Conservation (phyloP, 2,888 invertebrate genomes). For the Mythimna lalbum region DNA sequence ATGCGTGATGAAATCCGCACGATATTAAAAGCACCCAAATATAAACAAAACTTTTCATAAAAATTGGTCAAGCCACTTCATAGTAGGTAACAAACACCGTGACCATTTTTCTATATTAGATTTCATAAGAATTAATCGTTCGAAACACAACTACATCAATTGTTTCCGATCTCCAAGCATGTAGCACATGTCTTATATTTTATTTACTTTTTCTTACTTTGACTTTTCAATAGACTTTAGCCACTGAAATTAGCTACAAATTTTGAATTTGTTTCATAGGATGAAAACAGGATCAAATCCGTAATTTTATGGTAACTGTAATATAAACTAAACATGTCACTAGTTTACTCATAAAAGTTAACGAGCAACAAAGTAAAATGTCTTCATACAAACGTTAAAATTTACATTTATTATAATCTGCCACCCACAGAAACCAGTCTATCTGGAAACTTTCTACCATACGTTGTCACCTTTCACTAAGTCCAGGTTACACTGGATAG, state of each 20-base stretch:
- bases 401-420: conserved; percentile 62
- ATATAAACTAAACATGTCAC: conserved; percentile 29
- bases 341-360: conserved; percentile 50
- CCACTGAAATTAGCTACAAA: too few species aligned
- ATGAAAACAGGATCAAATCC: conserved; percentile 10
- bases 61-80: too few species aligned
- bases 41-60: too few species aligned
- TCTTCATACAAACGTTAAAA: conserved; percentile 61
- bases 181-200: too few species aligned
- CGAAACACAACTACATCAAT: too few species aligned
- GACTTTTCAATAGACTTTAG: too few species aligned
- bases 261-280: background rate
- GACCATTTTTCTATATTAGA: too few species aligned
- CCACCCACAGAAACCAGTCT: conserved; percentile 9
- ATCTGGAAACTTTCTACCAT: conserved; percentile 6
- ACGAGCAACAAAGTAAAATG: conserved; percentile 55
- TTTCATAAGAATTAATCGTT: too few species aligned
- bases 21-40: too few species aligned
- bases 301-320: conserved; percentile 12
- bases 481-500: conserved; percentile 35
- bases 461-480: background rate
- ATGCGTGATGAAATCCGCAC: too few species aligned
- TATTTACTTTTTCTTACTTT: background rate
- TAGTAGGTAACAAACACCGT: too few species aligned
- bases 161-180: too few species aligned